Percentiles rank a stretch among this genome's conserved stretches.
phyloP scores from a whole-genome alignment of 2,888 invertebrate species.

The Spisula solida region DNA sequence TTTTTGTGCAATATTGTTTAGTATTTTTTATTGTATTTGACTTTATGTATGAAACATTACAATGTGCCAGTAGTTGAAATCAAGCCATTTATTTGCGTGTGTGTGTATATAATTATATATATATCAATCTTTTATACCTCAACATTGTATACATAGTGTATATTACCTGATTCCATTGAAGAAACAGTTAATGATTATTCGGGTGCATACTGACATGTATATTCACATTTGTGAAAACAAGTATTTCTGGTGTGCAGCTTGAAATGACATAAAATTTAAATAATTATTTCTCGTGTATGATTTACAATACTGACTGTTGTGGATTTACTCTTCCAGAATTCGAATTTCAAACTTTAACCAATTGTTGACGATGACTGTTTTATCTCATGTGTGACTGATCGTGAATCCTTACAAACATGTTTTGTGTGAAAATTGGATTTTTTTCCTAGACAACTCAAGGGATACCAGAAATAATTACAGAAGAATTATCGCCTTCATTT shows the following conservation, averaged over 20 bases:
- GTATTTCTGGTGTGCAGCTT: neutral
- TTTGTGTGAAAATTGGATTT: constrained; percentile 10
- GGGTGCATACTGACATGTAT: too few species aligned
- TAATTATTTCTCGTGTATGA: neutral
- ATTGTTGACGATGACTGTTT: neutral
- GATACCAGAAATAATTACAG: neutral
- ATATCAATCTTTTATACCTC: neutral
- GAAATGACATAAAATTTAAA: neutral
- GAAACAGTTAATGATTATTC: neutral
- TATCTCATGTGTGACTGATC: neutral
- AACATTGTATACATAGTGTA: neutral
- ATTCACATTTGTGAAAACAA: too few species aligned
- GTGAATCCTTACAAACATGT: neutral
- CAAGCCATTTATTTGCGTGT: neutral
- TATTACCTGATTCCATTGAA: neutral
- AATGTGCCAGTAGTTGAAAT: neutral
- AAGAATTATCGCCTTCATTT: constrained; percentile 2
- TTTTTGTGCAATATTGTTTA: constrained; percentile 33
- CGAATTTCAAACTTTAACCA: neutral
- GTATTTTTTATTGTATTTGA: constrained; percentile 16
- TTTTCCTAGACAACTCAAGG: neutral
- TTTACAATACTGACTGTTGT: neutral
- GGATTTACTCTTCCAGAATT: neutral
- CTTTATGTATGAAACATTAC: neutral
- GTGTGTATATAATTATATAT: neutral